These are phyloP conservation scores for Tetranychus piercei DNA, from an alignment of 2,888 invertebrate genomes.

Conservation along the genomic window DNA sequence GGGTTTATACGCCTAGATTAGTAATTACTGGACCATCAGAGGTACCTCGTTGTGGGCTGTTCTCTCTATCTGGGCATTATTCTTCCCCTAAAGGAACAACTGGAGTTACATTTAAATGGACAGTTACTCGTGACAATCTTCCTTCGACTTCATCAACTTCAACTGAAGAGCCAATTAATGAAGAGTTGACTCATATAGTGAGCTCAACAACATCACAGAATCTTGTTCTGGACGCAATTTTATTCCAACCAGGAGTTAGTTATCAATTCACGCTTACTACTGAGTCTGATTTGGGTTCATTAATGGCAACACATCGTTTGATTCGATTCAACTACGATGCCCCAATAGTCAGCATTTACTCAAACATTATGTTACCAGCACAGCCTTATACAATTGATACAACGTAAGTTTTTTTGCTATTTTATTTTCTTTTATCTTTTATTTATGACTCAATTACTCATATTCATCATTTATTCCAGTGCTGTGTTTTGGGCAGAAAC, in stretches of 20 bases:
- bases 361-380: constrained; percentile 21
- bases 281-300: constrained; percentile 21
- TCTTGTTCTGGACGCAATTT: constrained; percentile 19
- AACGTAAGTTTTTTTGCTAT: constrained; percentile 14
- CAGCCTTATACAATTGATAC: constrained; percentile 21
- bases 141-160: background rate
- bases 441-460: too few relatives aligned
- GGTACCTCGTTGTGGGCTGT: constrained; percentile 24
- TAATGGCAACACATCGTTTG: constrained; percentile 23
- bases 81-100: constrained; percentile 26
- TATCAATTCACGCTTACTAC: constrained; percentile 25
- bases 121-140: constrained; percentile 15
- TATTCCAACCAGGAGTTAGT: constrained; percentile 22
- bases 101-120: constrained; percentile 21
- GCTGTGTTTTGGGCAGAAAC: constrained; percentile 17
- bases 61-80: constrained; percentile 25
- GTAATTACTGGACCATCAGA: constrained; percentile 25
- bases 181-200: constrained; percentile 18
- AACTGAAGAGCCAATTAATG: constrained; percentile 16
- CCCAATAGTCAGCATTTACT: constrained; percentile 24
- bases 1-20: constrained; percentile 21
- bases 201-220: constrained; percentile 17
- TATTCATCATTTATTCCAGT: background rate
- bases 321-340: constrained; percentile 21
- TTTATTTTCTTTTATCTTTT: too few relatives aligned